phyloP scores from a whole-genome alignment of 2,113 vertebrate species.

The Chlorodrepanis virens region DNA sequence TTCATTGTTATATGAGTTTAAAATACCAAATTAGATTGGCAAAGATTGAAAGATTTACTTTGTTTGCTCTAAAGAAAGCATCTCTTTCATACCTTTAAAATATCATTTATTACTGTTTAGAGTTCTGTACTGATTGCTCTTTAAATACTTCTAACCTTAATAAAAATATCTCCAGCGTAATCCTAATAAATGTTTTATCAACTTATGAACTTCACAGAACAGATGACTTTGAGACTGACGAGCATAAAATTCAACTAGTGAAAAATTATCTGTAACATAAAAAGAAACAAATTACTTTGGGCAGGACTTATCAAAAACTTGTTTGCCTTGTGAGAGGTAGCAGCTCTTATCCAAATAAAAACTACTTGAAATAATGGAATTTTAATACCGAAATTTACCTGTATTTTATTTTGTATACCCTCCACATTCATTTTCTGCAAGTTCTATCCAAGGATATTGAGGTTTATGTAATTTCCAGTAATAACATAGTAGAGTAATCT shows the following conservation, averaged over 20 bases:
- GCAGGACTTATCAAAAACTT: not conserved
- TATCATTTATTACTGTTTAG: conserved; percentile 11
- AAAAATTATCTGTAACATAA: not conserved
- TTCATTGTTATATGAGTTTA: not conserved
- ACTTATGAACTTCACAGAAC: not conserved
- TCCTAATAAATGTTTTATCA: conserved; percentile 50
- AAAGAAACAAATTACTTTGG: not conserved
- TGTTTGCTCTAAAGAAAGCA: not conserved
- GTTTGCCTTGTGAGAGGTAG: not conserved
- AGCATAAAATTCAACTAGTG: not conserved
- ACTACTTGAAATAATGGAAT: not conserved
- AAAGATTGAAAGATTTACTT: not conserved
- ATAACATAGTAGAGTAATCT: not conserved
- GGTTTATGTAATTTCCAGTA: not conserved
- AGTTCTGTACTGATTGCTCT: conserved; percentile 23
- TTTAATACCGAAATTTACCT: not conserved
- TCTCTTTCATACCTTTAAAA: not conserved
- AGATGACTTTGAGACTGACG: not conserved
- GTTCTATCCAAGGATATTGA: not conserved
- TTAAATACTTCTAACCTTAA: conserved; percentile 3
- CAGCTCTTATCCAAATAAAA: not conserved
- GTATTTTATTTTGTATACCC: not conserved
- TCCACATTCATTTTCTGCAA: not conserved
- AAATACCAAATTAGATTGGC: not conserved
- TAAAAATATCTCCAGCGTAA: not conserved